phyloP scores from a whole-genome alignment of 2,113 vertebrate genomes.

The Vireo altiloquus region DNA sequence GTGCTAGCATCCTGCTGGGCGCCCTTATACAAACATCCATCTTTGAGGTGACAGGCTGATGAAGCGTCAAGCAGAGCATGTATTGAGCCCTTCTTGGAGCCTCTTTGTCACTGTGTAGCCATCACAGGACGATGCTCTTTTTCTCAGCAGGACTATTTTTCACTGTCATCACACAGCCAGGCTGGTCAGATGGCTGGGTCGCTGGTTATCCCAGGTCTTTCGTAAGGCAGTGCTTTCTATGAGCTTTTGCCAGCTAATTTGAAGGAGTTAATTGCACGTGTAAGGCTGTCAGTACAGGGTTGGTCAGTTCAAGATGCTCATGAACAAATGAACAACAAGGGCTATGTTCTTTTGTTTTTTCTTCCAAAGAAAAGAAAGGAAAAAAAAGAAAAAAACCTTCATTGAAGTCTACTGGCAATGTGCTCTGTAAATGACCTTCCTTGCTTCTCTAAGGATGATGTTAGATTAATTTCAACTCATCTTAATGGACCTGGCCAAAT shows the following conservation, averaged over 20 bases:
- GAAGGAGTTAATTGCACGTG: not conserved
- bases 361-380: not conserved
- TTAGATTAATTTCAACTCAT: not conserved
- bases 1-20: not conserved
- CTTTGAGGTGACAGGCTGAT: not conserved
- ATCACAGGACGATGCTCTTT: not conserved
- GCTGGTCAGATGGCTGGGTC: not conserved
- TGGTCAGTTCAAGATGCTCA: not conserved
- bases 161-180: not conserved
- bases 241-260: not conserved
- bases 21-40: not conserved
- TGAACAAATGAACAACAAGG: not conserved
- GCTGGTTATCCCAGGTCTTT: not conserved
- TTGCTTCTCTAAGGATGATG: not conserved
- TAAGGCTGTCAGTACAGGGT: not conserved
- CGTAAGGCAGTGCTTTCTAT: not conserved
- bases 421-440: not conserved
- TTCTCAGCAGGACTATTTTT: not conserved
- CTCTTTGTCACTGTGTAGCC: not conserved
- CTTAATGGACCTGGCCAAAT: not conserved
- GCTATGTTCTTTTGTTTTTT: not conserved
- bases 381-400: not conserved
- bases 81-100: not conserved
- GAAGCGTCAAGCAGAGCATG: not conserved
- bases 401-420: not conserved